These are phyloP conservation scores for Cheracebus regulus DNA, from an alignment of 2,797 vertebrate species.

Conservation along the genomic window DNA sequence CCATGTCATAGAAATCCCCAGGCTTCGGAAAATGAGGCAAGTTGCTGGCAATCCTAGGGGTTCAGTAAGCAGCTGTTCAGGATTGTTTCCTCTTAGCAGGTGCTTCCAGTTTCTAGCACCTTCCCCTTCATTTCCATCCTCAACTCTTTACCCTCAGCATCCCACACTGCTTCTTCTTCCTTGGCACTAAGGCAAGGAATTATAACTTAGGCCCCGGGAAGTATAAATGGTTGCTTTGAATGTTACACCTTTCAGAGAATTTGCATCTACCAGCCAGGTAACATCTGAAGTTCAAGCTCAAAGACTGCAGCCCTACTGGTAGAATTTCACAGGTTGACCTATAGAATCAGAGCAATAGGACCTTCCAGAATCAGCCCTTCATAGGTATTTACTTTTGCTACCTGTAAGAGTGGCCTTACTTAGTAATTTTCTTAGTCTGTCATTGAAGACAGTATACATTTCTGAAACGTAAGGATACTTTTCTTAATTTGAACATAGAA, in stretches of 20 bases:
- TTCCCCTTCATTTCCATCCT: neutral
- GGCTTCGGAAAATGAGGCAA: neutral
- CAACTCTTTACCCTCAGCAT: neutral
- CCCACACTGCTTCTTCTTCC: neutral
- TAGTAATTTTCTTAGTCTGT: neutral
- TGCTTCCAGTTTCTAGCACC: neutral
- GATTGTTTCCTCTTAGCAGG: neutral
- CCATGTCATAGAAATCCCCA: neutral
- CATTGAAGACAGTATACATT: neutral
- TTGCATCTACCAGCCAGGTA: neutral
- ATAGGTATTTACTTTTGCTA: neutral
- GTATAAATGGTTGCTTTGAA: neutral
- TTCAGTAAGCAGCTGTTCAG: neutral
- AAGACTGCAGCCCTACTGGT: neutral
- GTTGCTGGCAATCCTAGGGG: neutral
- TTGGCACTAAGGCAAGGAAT: neutral
- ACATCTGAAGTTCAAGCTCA: neutral
- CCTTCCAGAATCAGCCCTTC: neutral
- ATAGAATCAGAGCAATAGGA: neutral
- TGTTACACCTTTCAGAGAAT: neutral
- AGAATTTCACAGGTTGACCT: neutral
- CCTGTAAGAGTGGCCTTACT: neutral
- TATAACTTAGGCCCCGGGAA: neutral
- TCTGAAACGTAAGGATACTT: neutral
- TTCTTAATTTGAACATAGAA: neutral